Percentiles rank a stretch among this genome's conserved stretches.
Evolutionary conservation across 2,888 invertebrate genomes (phyloP).

Genomic region (Cataglyphis cursor): DNA sequence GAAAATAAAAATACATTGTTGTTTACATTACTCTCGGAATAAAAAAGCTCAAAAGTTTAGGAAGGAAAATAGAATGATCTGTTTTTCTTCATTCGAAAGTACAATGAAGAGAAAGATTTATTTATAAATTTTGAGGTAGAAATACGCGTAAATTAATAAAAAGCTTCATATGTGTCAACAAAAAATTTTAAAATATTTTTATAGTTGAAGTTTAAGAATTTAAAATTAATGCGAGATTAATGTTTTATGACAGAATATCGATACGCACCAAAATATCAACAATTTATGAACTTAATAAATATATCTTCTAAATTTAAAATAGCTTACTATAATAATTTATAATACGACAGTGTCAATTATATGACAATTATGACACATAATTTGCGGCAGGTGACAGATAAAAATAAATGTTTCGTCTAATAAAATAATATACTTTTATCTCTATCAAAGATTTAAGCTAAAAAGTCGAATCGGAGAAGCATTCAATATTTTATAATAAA

Average conservation of each 20-base stretch:
- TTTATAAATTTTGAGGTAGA: background rate
- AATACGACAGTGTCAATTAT: background rate
- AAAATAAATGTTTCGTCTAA: background rate
- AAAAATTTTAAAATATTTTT: background rate
- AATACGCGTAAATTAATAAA: background rate
- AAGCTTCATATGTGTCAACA: background rate
- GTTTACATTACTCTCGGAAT: background rate
- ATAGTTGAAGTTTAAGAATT: background rate
- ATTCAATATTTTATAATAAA: constrained; percentile 19
- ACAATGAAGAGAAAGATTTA: background rate
- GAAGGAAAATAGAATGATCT: background rate
- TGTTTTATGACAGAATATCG: background rate
- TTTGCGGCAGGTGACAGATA: constrained; percentile 16
- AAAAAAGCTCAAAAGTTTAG: background rate
- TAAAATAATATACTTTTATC: constrained; percentile 32
- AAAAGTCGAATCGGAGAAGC: constrained; percentile 1
- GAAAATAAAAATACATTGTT: background rate
- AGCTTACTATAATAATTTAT: constrained; percentile 10
- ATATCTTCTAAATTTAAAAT: background rate
- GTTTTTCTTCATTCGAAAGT: constrained; percentile 3
- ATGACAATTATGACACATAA: constrained; percentile 1
- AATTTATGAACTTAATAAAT: constrained; percentile 5
- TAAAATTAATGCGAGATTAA: background rate
- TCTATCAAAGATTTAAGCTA: background rate
- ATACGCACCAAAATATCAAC: background rate